A percentile compares a stretch with the other conserved stretches of the same genome.
These are phyloP conservation scores for Opisthograptis luteolata DNA, from an alignment of 2,888 invertebrate genomes.

Conservation along the genomic window DNA sequence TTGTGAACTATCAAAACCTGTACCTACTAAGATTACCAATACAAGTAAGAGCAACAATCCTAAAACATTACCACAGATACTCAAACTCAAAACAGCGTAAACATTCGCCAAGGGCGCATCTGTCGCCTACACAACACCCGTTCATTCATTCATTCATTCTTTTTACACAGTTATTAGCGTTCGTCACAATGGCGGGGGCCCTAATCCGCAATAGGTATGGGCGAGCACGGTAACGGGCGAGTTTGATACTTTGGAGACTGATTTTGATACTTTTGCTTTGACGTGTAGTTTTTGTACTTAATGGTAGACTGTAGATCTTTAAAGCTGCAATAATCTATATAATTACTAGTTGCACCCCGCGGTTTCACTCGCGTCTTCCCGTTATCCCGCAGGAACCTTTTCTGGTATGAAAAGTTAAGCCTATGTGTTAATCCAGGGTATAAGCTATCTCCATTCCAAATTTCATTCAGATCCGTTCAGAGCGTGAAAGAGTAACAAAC, in stretches of 20 bases:
- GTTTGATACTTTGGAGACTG: conserved; percentile 14
- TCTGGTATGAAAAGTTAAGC: too few species aligned
- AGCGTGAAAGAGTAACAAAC: too few species aligned
- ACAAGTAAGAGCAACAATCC: neutral
- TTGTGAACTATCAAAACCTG: too few species aligned
- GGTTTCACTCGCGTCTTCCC: too few species aligned
- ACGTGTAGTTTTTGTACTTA: neutral
- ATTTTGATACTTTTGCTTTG: conserved; percentile 10
- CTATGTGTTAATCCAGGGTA: too few species aligned
- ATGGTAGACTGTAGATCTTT: too few species aligned
- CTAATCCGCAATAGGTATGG: conserved; percentile 35
- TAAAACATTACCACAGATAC: conserved; percentile 7
- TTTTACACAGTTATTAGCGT: conserved; percentile 28
- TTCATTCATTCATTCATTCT: conserved; percentile 32
- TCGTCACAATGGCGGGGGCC: conserved; percentile 24
- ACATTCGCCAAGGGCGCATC: conserved; percentile 31
- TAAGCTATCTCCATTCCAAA: too few species aligned
- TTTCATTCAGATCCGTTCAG: too few species aligned
- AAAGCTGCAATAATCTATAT: too few species aligned
- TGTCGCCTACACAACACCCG: conserved; percentile 20
- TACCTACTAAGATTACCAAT: too few species aligned
- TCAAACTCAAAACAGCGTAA: conserved; percentile 34
- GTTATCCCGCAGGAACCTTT: too few species aligned
- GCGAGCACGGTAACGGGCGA: conserved; percentile 32
- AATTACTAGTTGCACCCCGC: too few species aligned